Conservation (phyloP, 2,797 vertebrate genomes). For the Pitangus sulphuratus region DNA sequence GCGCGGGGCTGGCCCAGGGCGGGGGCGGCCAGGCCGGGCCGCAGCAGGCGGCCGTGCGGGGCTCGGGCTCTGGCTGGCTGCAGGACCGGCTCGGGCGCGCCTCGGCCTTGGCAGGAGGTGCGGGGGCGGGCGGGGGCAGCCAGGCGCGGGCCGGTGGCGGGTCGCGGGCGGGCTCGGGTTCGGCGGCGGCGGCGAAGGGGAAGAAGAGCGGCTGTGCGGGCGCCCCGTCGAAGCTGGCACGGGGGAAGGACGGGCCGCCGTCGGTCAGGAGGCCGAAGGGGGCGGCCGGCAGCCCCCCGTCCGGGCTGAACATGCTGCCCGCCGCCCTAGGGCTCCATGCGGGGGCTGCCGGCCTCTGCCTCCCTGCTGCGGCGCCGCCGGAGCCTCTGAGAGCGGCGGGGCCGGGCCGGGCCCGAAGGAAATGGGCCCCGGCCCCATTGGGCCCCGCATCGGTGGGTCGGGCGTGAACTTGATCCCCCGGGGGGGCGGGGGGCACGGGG, state of each 20-base stretch:
- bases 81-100: constrained; percentile 75
- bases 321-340: constrained; percentile 22
- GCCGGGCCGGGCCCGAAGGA: constrained; percentile 22
- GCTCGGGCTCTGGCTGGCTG: constrained; percentile 76
- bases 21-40: constrained; percentile 79
- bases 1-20: constrained; percentile 67
- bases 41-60: constrained; percentile 68
- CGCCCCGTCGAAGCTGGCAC: constrained; percentile 75
- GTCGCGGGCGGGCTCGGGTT: constrained; percentile 69
- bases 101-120: constrained; percentile 60
- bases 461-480: constrained; percentile 86
- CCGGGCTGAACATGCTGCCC: constrained; percentile 69
- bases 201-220: constrained; percentile 74
- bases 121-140: constrained; percentile 70
- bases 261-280: constrained; percentile 81
- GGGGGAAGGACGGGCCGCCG: constrained; percentile 77
- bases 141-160: constrained; percentile 71
- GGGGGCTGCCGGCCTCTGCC: constrained; percentile 25
- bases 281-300: constrained; percentile 60
- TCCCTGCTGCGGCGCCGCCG: constrained; percentile 19
- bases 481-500: background rate
- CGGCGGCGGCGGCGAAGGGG: constrained; percentile 72
- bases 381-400: background rate
- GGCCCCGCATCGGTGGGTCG: constrained; percentile 79
- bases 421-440: constrained; percentile 79